A percentile compares a stretch with the other conserved stretches of the same genome.
These are phyloP conservation scores for Andrena chrysosceles DNA, from an alignment of 2,888 invertebrate species.

Conservation along the genomic window DNA sequence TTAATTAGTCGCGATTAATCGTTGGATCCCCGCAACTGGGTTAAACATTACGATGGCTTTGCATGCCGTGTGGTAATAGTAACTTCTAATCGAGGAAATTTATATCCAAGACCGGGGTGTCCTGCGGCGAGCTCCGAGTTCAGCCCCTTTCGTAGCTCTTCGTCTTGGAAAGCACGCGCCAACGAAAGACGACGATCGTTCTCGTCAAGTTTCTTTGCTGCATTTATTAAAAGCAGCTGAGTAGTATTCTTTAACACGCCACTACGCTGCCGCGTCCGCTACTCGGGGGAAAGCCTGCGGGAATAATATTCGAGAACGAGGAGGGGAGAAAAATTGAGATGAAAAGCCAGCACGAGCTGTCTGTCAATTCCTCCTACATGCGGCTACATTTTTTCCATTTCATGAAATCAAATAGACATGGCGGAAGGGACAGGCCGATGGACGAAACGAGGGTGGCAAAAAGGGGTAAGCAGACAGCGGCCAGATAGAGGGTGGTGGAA, in stretches of 20 bases:
- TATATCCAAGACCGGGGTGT: slow-evolving; percentile 19
- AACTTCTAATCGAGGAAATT: slow-evolving; percentile 55
- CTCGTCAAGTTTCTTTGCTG: neutral
- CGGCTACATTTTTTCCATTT: slow-evolving; percentile 61
- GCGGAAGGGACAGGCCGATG: slow-evolving; percentile 52
- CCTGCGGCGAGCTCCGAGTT: slow-evolving; percentile 2
- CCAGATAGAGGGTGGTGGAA: slow-evolving; percentile 30
- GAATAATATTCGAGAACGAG: neutral
- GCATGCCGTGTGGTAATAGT: slow-evolving; percentile 46
- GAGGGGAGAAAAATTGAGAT: slow-evolving; percentile 5
- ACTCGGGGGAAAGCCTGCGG: neutral
- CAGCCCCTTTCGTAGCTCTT: neutral
- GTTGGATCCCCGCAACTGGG: slow-evolving; percentile 61
- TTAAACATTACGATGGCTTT: slow-evolving; percentile 66
- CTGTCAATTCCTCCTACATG: slow-evolving; percentile 35
- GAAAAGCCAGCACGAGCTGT: slow-evolving; percentile 29
- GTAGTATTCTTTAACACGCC: neutral
- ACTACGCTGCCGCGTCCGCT: neutral
- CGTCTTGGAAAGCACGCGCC: too few relatives aligned
- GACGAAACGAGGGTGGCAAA: slow-evolving; percentile 40
- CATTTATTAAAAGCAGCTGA: neutral
- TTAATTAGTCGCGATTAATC: slow-evolving; percentile 70
- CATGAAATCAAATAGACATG: slow-evolving; percentile 67
- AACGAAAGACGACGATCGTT: neutral
- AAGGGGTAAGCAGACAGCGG: slow-evolving; percentile 54